A percentile compares a stretch with the other conserved stretches of the same genome.
Evolutionary conservation across 1,140 invertebrate species (phyloP).

Genomic region (Littorina saxatilis): DNA sequence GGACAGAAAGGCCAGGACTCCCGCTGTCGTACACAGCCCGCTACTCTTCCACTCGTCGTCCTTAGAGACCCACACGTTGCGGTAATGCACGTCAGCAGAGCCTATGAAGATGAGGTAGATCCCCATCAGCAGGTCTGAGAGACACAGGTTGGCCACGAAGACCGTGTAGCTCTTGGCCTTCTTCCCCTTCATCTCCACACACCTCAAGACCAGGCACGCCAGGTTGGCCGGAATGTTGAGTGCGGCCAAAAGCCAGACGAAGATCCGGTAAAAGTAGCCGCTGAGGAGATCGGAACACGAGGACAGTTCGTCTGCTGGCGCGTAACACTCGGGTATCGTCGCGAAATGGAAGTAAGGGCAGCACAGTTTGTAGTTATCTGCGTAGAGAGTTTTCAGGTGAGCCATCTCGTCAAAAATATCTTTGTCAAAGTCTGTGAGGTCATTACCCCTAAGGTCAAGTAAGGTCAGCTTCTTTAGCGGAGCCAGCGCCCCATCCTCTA

Average conservation of each 20-base stretch:
- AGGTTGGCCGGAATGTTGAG: not conserved
- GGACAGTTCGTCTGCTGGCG: constrained; percentile 12
- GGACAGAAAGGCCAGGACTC: not conserved
- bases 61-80: not conserved
- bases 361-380: not conserved
- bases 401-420: not conserved
- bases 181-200: not conserved
- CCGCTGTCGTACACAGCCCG: not conserved
- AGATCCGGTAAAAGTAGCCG: not conserved
- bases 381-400: not conserved
- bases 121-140: constrained; percentile 7
- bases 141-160: not conserved
- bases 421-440: not conserved
- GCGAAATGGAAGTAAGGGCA: not conserved
- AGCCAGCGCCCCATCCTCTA: not conserved
- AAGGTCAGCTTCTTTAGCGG: not conserved
- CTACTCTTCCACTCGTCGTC: not conserved
- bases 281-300: not conserved
- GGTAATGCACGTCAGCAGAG: not conserved
- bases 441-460: not conserved
- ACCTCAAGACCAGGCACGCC: not conserved
- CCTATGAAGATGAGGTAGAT: constrained; percentile 5
- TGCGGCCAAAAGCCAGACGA: not conserved
- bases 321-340: not conserved
- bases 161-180: not conserved